These are phyloP conservation scores for Atherinomorus stipes DNA, from an alignment of 2,113 vertebrate genomes.

Conservation along the genomic window DNA sequence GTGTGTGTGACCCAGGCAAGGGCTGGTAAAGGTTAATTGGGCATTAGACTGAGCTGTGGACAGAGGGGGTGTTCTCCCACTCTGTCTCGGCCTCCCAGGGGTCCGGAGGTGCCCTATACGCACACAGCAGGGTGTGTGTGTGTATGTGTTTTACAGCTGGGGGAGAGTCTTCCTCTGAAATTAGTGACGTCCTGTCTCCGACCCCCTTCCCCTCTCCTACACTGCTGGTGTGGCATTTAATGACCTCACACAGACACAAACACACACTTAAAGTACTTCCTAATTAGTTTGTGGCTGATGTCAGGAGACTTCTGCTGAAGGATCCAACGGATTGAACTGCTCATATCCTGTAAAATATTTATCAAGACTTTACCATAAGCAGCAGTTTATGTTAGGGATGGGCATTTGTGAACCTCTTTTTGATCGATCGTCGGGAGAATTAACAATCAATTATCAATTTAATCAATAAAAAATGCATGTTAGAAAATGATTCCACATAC, in stretches of 20 bases:
- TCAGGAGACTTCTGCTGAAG: conserved; percentile 41
- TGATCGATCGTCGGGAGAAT: too few relatives aligned
- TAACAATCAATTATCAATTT: too few relatives aligned
- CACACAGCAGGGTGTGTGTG: conserved; percentile 57
- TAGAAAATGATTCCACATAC: too few relatives aligned
- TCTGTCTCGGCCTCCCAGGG: conserved; percentile 69
- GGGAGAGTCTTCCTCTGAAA: conserved; percentile 62
- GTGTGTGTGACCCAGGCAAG: conserved; percentile 50
- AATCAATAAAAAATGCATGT: too few relatives aligned
- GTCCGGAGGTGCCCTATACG: conserved; percentile 77
- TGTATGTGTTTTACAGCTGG: conserved; percentile 22
- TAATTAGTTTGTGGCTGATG: conserved; percentile 55
- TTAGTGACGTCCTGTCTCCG: conserved; percentile 40
- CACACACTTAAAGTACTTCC: conserved; percentile 46
- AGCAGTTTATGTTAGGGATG: too few relatives aligned
- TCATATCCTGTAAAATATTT: too few relatives aligned
- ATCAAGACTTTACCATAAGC: too few relatives aligned
- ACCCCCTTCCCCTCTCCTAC: conserved; percentile 11
- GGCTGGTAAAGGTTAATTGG: conserved; percentile 86
- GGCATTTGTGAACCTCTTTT: too few relatives aligned
- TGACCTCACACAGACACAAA: conserved; percentile 45
- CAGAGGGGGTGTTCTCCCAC: conserved; percentile 67
- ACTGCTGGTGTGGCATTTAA: conserved; percentile 77
- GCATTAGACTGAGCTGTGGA: conserved; percentile 79
- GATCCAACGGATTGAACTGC: conserved; percentile 17